Evolutionary conservation across 1,140 invertebrate genomes (phyloP).

Genomic region (Apis florea): DNA sequence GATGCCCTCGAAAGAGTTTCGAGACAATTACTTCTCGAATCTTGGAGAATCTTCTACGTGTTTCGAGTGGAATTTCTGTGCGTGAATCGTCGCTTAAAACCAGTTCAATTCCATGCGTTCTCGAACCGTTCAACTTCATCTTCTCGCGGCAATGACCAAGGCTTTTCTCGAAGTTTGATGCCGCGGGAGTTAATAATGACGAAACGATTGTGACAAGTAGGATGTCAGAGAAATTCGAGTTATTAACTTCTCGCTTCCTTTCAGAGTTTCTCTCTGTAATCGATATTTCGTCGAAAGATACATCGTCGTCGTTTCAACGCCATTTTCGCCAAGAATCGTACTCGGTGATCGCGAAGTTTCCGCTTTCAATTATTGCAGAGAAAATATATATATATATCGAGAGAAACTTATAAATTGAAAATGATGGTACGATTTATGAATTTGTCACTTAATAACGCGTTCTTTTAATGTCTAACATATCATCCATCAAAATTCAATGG

Average conservation of each 20-base stretch:
- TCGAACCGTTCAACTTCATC: constrained; percentile 27
- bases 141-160: constrained; percentile 37
- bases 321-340: too few species aligned
- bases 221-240: constrained; percentile 44
- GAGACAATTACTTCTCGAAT: constrained; percentile 17
- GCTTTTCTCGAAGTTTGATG: constrained; percentile 63
- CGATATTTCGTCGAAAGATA: background rate
- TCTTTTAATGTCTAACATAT: too few species aligned
- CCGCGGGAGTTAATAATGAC: constrained; percentile 69
- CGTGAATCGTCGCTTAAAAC: constrained; percentile 57
- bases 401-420: too few species aligned
- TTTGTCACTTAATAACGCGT: too few species aligned
- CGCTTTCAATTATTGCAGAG: background rate
- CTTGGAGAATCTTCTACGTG: background rate
- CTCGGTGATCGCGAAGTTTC: too few species aligned
- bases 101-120: constrained; percentile 63
- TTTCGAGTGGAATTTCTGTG: background rate
- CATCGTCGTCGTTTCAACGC: background rate
- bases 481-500: too few species aligned
- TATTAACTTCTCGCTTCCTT: constrained; percentile 58
- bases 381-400: background rate
- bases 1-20: background rate
- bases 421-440: too few species aligned
- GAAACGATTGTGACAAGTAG: constrained; percentile 64
- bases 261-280: constrained; percentile 20